Evolutionary conservation across 2,797 vertebrate genomes (phyloP).

Genomic region (Salarias fasciatus): DNA sequence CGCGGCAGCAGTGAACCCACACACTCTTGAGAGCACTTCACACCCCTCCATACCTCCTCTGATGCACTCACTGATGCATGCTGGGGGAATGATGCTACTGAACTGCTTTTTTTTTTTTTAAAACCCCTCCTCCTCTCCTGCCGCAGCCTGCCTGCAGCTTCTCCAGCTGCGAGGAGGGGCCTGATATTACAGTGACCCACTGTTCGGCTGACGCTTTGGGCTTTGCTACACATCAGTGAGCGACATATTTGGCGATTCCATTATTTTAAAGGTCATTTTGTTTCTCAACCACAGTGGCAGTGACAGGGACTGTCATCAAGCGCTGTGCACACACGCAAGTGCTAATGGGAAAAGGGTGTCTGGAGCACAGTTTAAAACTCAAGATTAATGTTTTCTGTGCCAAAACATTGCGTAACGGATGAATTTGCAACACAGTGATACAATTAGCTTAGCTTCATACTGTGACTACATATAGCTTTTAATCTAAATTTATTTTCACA

Average conservation of each 20-base stretch:
- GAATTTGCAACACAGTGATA: slow-evolving; percentile 7
- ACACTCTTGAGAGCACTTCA: slow-evolving; percentile 24
- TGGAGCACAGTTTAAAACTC: slow-evolving; percentile 24
- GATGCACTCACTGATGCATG: slow-evolving; percentile 24
- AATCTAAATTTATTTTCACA: background rate
- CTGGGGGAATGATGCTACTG: slow-evolving; percentile 20
- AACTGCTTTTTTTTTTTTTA: background rate
- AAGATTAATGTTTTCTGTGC: background rate
- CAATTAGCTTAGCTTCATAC: background rate
- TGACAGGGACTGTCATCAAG: slow-evolving; percentile 74
- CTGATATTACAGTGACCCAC: slow-evolving; percentile 37
- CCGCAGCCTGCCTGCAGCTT: slow-evolving; percentile 7
- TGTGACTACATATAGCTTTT: too few species aligned
- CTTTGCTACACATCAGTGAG: slow-evolving; percentile 63
- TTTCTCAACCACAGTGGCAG: slow-evolving; percentile 65
- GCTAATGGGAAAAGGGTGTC: too few species aligned
- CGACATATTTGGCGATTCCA: slow-evolving; percentile 64
- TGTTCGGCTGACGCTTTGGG: slow-evolving; percentile 69
- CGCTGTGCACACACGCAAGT: slow-evolving; percentile 36
- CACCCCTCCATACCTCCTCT: slow-evolving; percentile 22
- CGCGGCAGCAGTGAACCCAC: slow-evolving; percentile 35
- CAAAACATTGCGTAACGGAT: slow-evolving; percentile 13
- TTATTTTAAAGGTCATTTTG: slow-evolving; percentile 67
- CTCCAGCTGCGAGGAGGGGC: slow-evolving; percentile 22
- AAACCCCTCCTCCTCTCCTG: background rate